Base-by-base conservation (phyloP, 2,113 vertebrate species). In the Mesoclemmys tuberculata region DNA sequence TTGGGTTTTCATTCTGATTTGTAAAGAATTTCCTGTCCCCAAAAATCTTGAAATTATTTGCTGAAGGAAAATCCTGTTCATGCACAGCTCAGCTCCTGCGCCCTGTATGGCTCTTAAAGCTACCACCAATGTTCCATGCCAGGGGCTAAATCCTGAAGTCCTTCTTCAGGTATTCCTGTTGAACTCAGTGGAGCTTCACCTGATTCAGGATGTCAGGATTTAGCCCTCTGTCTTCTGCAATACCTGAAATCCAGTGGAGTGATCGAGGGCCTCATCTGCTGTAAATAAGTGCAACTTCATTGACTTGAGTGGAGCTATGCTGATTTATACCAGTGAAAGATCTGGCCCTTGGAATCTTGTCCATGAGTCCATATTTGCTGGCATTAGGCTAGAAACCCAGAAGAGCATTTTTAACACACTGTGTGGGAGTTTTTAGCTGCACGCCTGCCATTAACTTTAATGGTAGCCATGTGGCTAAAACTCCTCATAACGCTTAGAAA, bases 301-400 rank as follows among this genome's bases (percentile, higher is more conserved):
- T 1, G 90, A 2, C 58, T 6, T 24, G 85, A 13, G 8, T 1
- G n/a, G n/a, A 68, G 79, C 44, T 0, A 10, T 58, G 79, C 81
- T 82, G 82, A 81, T 18, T 16, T 1, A 2, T 2, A 26, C 12
- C 41, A 0, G 2, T 35, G 13, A 19, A 12, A 5, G 31, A 3
- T 5, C 2, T 8, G 4, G 12, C 7, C 71, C 24, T 0, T 0
- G 38, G 27, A 46, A 26, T 24, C 0, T 3, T 80, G 1, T 48
- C 61, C 78, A 18, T 2, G 54, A 21, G 29, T 1, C 44, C 4
- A 52, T 2, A 0, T 27, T 71, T 22, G 75, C 22, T 29, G 54
- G 83, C 49, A 85, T 35, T 27, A 1, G 19, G 27, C 18, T 29
- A 49, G 82, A 26, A 22, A 3, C 1, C 0, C 4, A 61, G 21